Conservation (phyloP, 2,113 vertebrate genomes). For the Rhabdomys dilectus region DNA sequence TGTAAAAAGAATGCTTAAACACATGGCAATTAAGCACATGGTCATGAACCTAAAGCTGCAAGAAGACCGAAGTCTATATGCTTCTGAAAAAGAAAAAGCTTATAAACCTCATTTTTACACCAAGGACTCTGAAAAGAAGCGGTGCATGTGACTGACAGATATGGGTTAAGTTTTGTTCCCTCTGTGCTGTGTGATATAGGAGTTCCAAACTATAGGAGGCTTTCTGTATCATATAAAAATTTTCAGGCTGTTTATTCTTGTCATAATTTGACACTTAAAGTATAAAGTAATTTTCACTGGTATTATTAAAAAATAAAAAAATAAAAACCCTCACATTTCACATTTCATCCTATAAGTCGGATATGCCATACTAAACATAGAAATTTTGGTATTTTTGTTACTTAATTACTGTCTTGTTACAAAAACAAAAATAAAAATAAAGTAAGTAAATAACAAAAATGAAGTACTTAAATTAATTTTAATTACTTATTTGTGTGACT, state of each 20-base stretch:
- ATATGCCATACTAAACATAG: neutral
- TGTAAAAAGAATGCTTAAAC: neutral
- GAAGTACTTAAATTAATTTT: neutral
- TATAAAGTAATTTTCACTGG: constrained; percentile 11
- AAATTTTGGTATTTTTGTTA: too few relatives aligned
- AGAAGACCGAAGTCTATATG: neutral
- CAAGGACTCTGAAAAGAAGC: neutral
- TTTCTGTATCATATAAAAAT: neutral
- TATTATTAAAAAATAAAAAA: neutral
- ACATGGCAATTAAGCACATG: neutral
- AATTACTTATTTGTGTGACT: neutral
- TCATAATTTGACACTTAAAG: constrained; percentile 22
- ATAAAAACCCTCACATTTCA: neutral
- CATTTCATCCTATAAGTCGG: neutral
- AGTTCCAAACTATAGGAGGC: neutral
- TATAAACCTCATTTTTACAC: neutral
- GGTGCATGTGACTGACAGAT: neutral
- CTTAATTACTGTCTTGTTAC: too few relatives aligned
- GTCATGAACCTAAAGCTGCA: neutral
- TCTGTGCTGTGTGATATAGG: neutral
- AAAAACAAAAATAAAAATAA: too few relatives aligned
- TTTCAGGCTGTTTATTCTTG: neutral
- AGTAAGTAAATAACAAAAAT: too few relatives aligned
- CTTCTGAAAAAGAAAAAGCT: neutral
- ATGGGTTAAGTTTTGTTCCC: neutral